Percentiles rank a stretch among this genome's conserved stretches.
These are phyloP conservation scores for Psittacula derbiana DNA, from an alignment of 2,797 vertebrate genomes.

Conservation along the genomic window DNA sequence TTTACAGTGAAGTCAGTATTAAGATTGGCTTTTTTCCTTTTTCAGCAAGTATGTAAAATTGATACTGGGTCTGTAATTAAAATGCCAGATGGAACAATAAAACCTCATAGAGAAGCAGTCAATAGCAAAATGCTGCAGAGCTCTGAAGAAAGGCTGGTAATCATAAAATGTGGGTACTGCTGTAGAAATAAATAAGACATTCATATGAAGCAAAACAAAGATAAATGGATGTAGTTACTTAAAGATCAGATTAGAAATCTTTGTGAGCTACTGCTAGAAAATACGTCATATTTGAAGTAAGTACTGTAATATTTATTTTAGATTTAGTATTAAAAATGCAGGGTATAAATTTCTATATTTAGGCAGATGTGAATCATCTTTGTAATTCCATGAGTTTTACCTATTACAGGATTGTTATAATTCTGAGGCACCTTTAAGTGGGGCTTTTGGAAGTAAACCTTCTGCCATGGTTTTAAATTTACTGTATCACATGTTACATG, in stretches of 20 bases:
- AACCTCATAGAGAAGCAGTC: background rate
- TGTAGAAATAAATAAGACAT: background rate
- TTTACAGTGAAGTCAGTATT: background rate
- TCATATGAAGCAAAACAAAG: background rate
- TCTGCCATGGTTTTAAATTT: background rate
- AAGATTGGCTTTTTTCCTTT: background rate
- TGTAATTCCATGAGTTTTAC: background rate
- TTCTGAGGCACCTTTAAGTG: background rate
- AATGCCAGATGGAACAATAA: slow-evolving; percentile 38
- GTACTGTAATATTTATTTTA: background rate
- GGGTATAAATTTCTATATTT: background rate
- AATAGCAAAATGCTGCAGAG: background rate
- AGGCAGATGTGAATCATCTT: background rate
- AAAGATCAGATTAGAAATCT: background rate
- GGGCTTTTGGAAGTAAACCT: background rate
- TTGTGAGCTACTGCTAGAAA: background rate
- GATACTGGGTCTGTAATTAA: slow-evolving; percentile 25
- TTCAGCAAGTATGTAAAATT: slow-evolving; percentile 1
- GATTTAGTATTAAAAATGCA: background rate
- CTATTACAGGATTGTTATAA: background rate
- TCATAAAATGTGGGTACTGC: background rate
- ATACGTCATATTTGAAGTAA: background rate
- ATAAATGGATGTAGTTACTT: background rate
- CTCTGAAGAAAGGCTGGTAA: background rate
- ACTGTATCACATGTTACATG: background rate